Evolutionary conservation across 2,113 vertebrate species (phyloP).

Genomic region (Amphilophus citrinellus): DNA sequence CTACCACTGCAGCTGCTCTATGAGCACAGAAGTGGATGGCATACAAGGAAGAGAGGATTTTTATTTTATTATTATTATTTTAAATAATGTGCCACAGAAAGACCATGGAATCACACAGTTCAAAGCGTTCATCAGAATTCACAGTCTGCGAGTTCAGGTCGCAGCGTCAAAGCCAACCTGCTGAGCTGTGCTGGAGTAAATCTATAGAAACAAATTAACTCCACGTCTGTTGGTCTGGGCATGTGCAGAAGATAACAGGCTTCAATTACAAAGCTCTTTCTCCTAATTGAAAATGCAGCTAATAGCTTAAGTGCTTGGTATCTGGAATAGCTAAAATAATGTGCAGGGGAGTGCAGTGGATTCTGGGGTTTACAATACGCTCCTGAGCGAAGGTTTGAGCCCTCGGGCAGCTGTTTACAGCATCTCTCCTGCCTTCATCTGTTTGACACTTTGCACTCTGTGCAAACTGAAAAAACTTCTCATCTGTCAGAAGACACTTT

Average conservation of each 20-base stretch:
- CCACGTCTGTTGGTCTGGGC: constrained; percentile 49
- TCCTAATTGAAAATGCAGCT: constrained; percentile 73
- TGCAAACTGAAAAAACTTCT: constrained; percentile 30
- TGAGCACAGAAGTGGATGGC: constrained; percentile 43
- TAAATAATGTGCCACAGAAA: constrained; percentile 50
- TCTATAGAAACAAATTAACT: constrained; percentile 74
- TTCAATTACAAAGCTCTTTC: constrained; percentile 68
- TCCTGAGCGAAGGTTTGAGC: constrained; percentile 39
- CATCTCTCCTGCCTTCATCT: constrained; percentile 42
- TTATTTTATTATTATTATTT: not conserved
- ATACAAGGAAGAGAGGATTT: constrained; percentile 9
- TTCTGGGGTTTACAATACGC: constrained; percentile 23
- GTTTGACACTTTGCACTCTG: constrained; percentile 24
- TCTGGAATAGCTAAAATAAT: constrained; percentile 57
- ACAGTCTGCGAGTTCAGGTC: constrained; percentile 38
- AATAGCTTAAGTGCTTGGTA: constrained; percentile 72
- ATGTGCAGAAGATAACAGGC: constrained; percentile 70
- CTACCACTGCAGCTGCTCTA: constrained; percentile 43
- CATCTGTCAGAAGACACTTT: constrained; percentile 19
- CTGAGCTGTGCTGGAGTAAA: constrained; percentile 66
- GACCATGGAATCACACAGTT: constrained; percentile 32
- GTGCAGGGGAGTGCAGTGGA: constrained; percentile 13
- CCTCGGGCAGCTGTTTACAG: constrained; percentile 25
- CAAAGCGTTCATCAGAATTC: constrained; percentile 68
- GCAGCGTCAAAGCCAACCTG: constrained; percentile 37